Percentiles rank a stretch among this genome's conserved stretches.
Conservation (phyloP, 2,113 vertebrate genomes). For the Pardalotus punctatus region DNA sequence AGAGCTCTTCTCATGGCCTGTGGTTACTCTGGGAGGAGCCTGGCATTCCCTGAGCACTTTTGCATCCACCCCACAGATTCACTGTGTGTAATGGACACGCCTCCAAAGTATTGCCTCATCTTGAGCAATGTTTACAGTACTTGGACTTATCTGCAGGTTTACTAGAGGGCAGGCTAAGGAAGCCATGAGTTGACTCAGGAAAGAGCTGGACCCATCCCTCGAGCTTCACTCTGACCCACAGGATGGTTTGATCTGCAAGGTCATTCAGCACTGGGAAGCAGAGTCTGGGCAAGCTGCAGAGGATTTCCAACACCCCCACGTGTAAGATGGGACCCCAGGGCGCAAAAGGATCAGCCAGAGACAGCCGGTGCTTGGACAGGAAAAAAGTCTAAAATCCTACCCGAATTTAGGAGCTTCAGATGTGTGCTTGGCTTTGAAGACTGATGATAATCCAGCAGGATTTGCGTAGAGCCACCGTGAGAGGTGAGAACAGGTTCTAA, state of each 20-base stretch:
- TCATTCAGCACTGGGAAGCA: not conserved
- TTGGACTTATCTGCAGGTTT: not conserved
- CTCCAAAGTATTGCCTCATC: not conserved
- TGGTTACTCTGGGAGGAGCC: not conserved
- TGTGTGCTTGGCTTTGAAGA: not conserved
- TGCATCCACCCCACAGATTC: not conserved
- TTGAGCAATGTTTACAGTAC: not conserved
- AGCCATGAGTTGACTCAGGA: not conserved
- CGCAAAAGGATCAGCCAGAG: not conserved
- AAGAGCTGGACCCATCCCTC: not conserved
- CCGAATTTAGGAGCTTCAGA: not conserved
- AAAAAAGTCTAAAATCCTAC: not conserved
- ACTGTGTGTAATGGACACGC: not conserved
- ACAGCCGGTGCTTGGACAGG: not conserved
- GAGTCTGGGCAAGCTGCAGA: not conserved
- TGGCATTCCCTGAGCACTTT: not conserved
- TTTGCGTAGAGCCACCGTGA: not conserved
- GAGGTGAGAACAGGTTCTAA: constrained; percentile 52
- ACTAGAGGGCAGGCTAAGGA: not conserved
- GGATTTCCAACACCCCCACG: not conserved
- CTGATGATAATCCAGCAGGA: constrained; percentile 7
- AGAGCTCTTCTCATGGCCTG: not conserved
- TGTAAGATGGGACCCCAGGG: not conserved
- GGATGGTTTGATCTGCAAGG: not conserved
- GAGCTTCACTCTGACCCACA: not conserved